Evolutionary conservation across 1,140 invertebrate genomes (phyloP), one percentile per base, ranked within the genome.

Genomic region (Drosophila virilis): DNA sequence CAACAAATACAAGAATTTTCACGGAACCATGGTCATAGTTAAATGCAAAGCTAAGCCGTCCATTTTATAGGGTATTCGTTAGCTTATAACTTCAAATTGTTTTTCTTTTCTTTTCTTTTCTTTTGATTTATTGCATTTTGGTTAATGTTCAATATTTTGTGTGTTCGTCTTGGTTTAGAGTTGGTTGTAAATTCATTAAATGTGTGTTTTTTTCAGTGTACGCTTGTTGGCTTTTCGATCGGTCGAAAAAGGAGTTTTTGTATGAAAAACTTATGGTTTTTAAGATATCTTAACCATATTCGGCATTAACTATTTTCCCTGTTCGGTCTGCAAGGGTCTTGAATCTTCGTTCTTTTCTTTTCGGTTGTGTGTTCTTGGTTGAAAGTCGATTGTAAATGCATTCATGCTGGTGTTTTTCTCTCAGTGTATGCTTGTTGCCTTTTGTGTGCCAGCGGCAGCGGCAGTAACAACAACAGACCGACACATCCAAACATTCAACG

Each of bases 391-490:
- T 64, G 54, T 15, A 37, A 37, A 37, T 38, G 60, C 50, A 66
- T 33, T 17, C 12, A 59, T 5, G 32, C 2, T 28, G 7, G 15
- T 6, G 15, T 6, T n/a, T 58, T 32, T 32, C 54, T 8, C 17
- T 5, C 62, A 72, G 70, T 85, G 74, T 81, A 66, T 13, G 33
- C 61, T 51, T 15, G 40, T 60, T 81, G 78, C 22, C 22, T 28
- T 84, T 84, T 60, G 77, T 83, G 69, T 66, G 32, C 50, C 43
- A 73, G 28, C 52, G 6, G 35, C 42, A 59, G 32, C 32, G 48
- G 45, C 42, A 73, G n/a, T 22, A 78, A 43, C 58, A 59, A 52
- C 42, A 74, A 59, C 61, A 62, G 43, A 46, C 35, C 60, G 40
- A 68, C 60, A 70, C 42, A 22, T 28, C 28, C 38, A 54, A 64